Base-by-base conservation (phyloP, 2,797 vertebrate genomes). In the Cichlasoma orientale region DNA sequence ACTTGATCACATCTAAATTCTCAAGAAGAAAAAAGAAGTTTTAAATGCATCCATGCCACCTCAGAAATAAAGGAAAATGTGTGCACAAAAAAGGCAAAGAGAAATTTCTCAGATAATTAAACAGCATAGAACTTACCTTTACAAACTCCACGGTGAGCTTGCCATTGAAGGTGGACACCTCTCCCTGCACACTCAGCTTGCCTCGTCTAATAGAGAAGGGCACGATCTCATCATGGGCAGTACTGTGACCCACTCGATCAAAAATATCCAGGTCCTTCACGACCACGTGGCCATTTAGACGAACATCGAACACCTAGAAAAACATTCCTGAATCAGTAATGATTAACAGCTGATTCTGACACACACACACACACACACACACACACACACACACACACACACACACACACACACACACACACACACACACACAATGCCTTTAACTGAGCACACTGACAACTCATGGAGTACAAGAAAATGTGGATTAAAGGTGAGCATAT, bases 241-340 rank as follows among this genome's bases (percentile, higher is more conserved):
- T 99, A 86, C 98, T 99, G 94, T 99, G 98, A 63, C 98, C 98
- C 31, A 99, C 98, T 33, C 97, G 96, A 55, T 99, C 98, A 90
- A 99, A 99, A 91, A 99, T 99, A 89, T 99, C 98, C 92, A 99
- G 92, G 92, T 99, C 98, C 90, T 98, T 99, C 86, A 99, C 98
- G 85, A 99, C 98, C 5, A 97, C 92, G 0, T 99, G 98, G 82
- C 97, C 97, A 4, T 99, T 99, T 74, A 99, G 92, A 75, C 98
- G 97, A 50, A 99, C 97, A 57, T 99, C 98, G 92, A 99, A 99
- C 52, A 99, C 98, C 98, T 96, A 55, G 1, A 38, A 66, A 69
- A 33, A 58, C 10, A 68, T 58, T 47, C 19, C 3, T 6, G 41
- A 33, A n/a, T 55, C 16, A 73, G 50, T 29, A 76, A 71, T 50